phyloP scores from a whole-genome alignment of 2,888 invertebrate species.

The Papilio gigon region DNA sequence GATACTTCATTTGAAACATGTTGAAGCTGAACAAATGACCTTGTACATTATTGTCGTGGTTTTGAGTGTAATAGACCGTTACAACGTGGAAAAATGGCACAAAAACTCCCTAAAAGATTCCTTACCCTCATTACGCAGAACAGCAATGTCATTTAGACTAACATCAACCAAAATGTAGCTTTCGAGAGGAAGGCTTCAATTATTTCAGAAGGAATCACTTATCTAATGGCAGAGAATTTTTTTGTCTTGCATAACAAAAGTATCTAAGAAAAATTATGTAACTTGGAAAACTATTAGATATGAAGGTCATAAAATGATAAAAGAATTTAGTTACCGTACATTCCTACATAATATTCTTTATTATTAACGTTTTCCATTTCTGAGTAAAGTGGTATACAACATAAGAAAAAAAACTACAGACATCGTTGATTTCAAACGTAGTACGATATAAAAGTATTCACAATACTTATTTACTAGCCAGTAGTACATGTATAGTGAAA shows the following conservation, averaged over 20 bases:
- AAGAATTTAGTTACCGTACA: too few relatives aligned
- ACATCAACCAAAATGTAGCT: slow-evolving; percentile 33
- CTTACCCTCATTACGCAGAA: slow-evolving; percentile 43
- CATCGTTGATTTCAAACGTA: background rate
- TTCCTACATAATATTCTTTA: too few relatives aligned
- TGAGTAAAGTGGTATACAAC: too few relatives aligned
- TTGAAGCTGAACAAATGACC: background rate
- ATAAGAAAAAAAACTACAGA: too few relatives aligned
- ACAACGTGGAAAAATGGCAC: slow-evolving; percentile 13
- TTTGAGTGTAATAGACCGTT: slow-evolving; percentile 6
- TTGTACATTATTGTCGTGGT: slow-evolving; percentile 5
- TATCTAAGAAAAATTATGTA: too few relatives aligned
- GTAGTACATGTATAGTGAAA: too few relatives aligned
- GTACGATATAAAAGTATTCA: background rate
- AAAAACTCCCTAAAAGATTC: slow-evolving; percentile 37
- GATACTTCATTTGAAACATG: background rate
- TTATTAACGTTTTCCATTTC: too few relatives aligned
- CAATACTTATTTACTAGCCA: background rate
- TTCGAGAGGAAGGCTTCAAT: slow-evolving; percentile 32
- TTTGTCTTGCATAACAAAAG: background rate
- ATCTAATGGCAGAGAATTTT: slow-evolving; percentile 4
- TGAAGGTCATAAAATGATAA: too few relatives aligned
- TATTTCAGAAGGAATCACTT: slow-evolving; percentile 20
- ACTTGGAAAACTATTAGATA: too few relatives aligned
- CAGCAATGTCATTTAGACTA: slow-evolving; percentile 39